Conservation (phyloP, 92 coral and sea anemone species). For the Umimayanthus kanabou region DNA sequence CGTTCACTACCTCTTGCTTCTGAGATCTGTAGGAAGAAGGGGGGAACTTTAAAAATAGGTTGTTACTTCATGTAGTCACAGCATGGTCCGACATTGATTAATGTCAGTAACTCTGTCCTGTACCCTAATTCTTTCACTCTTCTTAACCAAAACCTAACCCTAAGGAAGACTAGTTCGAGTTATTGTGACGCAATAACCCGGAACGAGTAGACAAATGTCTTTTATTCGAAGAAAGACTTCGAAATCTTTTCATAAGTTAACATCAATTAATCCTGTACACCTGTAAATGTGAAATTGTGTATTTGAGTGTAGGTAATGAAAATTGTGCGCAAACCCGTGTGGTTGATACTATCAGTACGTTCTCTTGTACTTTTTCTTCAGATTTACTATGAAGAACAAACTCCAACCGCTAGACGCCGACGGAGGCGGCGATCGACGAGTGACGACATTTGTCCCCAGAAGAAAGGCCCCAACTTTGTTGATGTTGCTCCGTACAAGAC, state of each 20-base stretch:
- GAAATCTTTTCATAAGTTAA: neutral
- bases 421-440: constrained; percentile 64
- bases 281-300: neutral
- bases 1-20: too few relatives aligned
- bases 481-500: constrained; percentile 79
- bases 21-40: too few relatives aligned
- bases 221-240: neutral
- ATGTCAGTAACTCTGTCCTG: too few relatives aligned
- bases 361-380: constrained; percentile 24
- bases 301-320: neutral
- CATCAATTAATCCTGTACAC: too few relatives aligned
- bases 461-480: constrained; percentile 74
- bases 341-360: neutral
- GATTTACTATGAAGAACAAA: constrained; percentile 61
- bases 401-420: constrained; percentile 37
- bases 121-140: too few relatives aligned
- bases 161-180: too few relatives aligned
- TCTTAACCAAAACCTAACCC: too few relatives aligned
- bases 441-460: constrained; percentile 50
- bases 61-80: too few relatives aligned
- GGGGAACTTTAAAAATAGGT: too few relatives aligned
- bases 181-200: too few relatives aligned
- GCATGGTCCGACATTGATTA: too few relatives aligned
- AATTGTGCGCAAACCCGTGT: neutral
- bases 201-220: too few relatives aligned